Base-by-base conservation (phyloP, 1,140 invertebrate genomes). In the Linepithema humile region DNA sequence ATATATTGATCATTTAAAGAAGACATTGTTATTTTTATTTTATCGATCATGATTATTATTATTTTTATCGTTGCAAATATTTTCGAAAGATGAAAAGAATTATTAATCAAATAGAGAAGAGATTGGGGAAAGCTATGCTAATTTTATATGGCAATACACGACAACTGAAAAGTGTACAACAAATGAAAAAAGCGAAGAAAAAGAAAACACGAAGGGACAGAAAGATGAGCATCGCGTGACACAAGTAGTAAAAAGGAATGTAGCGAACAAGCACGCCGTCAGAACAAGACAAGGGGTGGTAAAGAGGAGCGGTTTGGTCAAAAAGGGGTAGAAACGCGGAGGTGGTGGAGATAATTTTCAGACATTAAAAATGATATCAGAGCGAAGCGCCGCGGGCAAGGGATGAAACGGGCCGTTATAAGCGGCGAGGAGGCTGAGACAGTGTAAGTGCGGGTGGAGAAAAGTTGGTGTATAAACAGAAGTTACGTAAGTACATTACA, bases 391-490 rank as follows among this genome's bases (percentile, higher is more conserved):
- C 92, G 89, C 90, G 78, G 89, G 91, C 89, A 89, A 91, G 90
- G 89, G 91, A 91, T 91, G 91, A 92, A 92, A 90, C 85, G 88
- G 84, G 72, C 74, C 75, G 87, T 78, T 74, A 67, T 57, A 74
- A 78, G 48, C 75, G 62, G 70, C 20, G 50, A 26, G 55, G 72
- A 55, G 59, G n/a, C 45, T 26, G 83, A 83, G 82, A 55, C 53
- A 57, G 86, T 83, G 32, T 70, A 64, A 65, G 77, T 53, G 50
- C 74, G 45, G 62, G 69, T 78, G 73, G 88, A 88, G 90, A 91
- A 94, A 94, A 94, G 92, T 94, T 94, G 91, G 92, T 93, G 90
- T 94, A 94, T 94, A 94, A 94, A 94, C 94, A 94, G 91, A 94
- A 94, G 93, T 94, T 94, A 90, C 91, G 91, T 94, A 94, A 94